phyloP scores from a whole-genome alignment of 2,113 vertebrate species.

The Coptodon bakossiorum region DNA sequence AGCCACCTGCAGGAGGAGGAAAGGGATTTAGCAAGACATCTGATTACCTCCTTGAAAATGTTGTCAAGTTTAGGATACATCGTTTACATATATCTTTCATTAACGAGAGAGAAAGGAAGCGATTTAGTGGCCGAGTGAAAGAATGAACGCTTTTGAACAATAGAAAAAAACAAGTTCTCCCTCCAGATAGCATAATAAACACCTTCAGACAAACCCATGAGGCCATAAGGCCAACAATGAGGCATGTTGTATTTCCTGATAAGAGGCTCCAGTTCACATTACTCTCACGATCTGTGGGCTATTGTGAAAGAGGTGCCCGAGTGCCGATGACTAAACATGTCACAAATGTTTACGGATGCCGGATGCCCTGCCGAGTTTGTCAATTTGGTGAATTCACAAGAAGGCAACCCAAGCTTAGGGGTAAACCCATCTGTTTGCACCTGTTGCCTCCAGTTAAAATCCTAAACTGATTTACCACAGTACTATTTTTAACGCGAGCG shows the following conservation, averaged over 20 bases:
- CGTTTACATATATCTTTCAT: fast-evolving
- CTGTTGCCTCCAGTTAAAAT: conserved; percentile 39
- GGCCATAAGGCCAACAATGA: conserved; percentile 1
- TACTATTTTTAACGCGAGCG: conserved; percentile 50
- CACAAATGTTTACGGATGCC: background rate
- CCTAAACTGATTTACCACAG: conserved; percentile 14
- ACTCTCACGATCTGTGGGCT: background rate
- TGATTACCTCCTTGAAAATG: background rate
- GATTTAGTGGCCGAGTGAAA: background rate
- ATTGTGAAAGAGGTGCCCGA: background rate
- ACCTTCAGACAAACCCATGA: background rate
- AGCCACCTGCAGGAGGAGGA: conserved; percentile 64
- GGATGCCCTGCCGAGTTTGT: background rate
- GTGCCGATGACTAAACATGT: background rate
- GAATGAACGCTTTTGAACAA: background rate
- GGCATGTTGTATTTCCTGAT: conserved; percentile 10
- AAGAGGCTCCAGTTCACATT: background rate
- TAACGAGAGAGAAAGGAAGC: background rate
- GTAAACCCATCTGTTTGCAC: conserved; percentile 26
- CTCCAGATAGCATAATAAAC: conserved; percentile 18
- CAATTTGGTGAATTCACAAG: background rate
- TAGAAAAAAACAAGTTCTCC: conserved; percentile 3
- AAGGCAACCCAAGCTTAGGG: background rate
- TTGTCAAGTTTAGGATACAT: background rate
- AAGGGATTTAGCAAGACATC: background rate